phyloP scores from a whole-genome alignment of 1,140 invertebrate genomes.

The Dendrolimus kikuchii region DNA sequence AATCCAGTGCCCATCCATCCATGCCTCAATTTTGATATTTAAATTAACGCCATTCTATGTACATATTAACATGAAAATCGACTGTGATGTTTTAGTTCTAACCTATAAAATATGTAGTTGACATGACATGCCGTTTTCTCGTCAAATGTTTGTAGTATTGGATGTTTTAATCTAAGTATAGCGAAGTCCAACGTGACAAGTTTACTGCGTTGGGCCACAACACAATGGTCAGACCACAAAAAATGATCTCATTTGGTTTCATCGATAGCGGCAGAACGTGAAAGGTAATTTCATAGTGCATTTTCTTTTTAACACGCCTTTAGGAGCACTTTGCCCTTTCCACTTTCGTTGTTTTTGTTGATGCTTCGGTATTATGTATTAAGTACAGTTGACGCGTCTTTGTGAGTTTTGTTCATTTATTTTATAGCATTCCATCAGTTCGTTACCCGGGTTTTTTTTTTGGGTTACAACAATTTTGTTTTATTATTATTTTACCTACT shows the following conservation, averaged over 20 bases:
- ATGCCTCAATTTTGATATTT: no score
- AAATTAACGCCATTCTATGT: no score
- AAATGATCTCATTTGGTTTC: conserved; percentile 60
- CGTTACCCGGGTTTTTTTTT: conserved; percentile 13
- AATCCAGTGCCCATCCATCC: no score
- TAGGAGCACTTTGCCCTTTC: conserved; percentile 54
- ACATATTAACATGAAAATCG: no score
- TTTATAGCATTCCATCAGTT: conserved; percentile 14
- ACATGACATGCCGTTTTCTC: no score
- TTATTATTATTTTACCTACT: no score
- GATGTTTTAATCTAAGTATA: conserved; percentile 7
- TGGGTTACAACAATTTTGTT: conserved; percentile 6
- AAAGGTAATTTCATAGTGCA: conserved; percentile 66
- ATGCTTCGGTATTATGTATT: conserved; percentile 16
- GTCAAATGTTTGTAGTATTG: conserved; percentile 4
- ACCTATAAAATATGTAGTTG: no score
- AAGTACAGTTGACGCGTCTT: conserved; percentile 11
- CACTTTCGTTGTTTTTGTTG: conserved; percentile 46
- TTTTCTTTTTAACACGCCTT: conserved; percentile 60
- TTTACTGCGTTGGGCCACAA: conserved; percentile 14
- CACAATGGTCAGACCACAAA: conserved; percentile 29
- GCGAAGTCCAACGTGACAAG: conserved; percentile 30
- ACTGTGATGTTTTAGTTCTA: no score
- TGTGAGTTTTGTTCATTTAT: conserved; percentile 8
- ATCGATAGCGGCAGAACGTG: conserved; percentile 56